Base-by-base conservation (phyloP, 2,113 vertebrate genomes). In the Amphiprion percula region DNA sequence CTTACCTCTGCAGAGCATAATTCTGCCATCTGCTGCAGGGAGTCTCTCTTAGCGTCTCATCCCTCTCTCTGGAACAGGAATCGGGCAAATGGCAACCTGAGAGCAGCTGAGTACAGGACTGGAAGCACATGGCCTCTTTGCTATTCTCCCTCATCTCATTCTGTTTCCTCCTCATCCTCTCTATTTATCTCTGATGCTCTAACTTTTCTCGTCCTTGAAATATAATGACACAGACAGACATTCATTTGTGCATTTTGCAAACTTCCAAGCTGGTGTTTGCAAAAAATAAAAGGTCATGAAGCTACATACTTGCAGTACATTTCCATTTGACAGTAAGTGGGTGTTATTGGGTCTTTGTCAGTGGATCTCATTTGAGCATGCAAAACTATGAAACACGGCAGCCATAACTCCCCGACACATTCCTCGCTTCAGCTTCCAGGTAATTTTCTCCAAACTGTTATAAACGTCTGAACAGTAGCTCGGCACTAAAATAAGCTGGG, bases 21-120 rank as follows among this genome's bases (percentile, higher is more conserved):
- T 85, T 90, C 90, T 77, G 86, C 94, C 94, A 95, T 95, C 93
- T 95, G 93, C 94, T 93, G 84, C 89, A 50, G 92, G 92, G 93
- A 92, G 87, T 71, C 75, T 79, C 73, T 79, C 79, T 80, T 58
- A 53, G 78, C 26, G 49, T 60, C 85, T 76, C 49, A n/a, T 33
- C 53, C 67, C 83, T 80, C 86, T 89, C 90, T 79, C 69, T 55
- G 85, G 87, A 89, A 68, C 64, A 8, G 50, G 75, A 72, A 77
- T 58, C 56, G 80, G 83, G 90, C 88, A 89, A 88, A 92, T 77
- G 77, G 84, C 74, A 82, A 81, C 82, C 84, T 62, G 77, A 86
- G 87, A 92, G 87, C 91, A 93, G 90, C 87, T 91, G 85, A 91
- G 87, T 82, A 90, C 86, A 84, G 79, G 83, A 58, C 77, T 37